Percentiles rank a stretch among this genome's conserved stretches.
Conservation (phyloP, 2,888 invertebrate genomes). For the Drosophila macrospina region DNA sequence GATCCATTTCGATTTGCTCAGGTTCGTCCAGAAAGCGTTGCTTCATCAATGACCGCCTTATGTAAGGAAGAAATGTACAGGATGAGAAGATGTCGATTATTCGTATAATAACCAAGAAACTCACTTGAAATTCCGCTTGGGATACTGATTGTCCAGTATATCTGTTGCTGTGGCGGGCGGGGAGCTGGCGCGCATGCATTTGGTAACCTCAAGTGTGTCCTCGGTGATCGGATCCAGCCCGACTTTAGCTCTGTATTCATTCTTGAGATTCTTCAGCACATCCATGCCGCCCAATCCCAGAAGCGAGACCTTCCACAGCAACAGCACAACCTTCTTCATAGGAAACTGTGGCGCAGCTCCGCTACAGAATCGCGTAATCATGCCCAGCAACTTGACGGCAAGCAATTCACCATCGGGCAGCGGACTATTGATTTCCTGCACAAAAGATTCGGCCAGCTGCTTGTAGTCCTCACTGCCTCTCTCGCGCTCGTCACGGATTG, state of each 20-base stretch:
- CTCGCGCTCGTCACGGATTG: conserved; percentile 91
- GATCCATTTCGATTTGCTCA: conserved; percentile 90
- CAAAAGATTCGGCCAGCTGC: conserved; percentile 87
- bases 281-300: conserved; percentile 96
- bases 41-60: conserved; percentile 90
- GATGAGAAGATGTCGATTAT: not conserved
- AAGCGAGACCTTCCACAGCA: conserved; percentile 97
- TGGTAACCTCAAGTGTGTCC: conserved; percentile 97
- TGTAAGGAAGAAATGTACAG: not conserved
- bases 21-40: conserved; percentile 96
- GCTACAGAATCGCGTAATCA: conserved; percentile 98
- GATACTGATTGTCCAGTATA: conserved; percentile 93
- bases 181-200: conserved; percentile 96
- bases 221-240: conserved; percentile 92
- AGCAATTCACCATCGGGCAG: conserved; percentile 92
- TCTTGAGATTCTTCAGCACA: conserved; percentile 92
- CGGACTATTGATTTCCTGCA: conserved; percentile 86
- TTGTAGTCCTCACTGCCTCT: conserved; percentile 85
- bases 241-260: conserved; percentile 88
- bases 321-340: conserved; percentile 97
- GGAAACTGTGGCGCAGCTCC: conserved; percentile 98
- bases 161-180: conserved; percentile 97
- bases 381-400: conserved; percentile 95
- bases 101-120: conserved; percentile 54
- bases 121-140: conserved; percentile 90